phyloP scores from a whole-genome alignment of 2,797 vertebrate species.

The Gymnopithys bicolor region DNA sequence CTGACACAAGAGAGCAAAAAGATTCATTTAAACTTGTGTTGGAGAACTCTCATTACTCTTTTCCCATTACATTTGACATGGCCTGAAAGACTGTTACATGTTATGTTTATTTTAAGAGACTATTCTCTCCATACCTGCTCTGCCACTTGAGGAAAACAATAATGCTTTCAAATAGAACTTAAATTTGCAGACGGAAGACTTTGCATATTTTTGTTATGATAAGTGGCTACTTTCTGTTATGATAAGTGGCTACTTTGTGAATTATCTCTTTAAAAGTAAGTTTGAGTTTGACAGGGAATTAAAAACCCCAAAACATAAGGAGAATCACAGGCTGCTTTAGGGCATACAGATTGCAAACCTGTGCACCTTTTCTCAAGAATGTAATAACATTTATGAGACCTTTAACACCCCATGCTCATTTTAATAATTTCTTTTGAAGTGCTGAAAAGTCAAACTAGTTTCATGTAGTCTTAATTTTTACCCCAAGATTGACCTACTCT shows the following conservation, averaged over 20 bases:
- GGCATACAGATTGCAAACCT: not conserved
- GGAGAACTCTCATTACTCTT: conserved; percentile 68
- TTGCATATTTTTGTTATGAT: not conserved
- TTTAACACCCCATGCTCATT: not conserved
- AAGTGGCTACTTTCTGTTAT: not conserved
- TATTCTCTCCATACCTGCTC: conserved; percentile 61
- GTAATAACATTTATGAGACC: conserved; percentile 7
- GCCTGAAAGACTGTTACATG: conserved; percentile 62
- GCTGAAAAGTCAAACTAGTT: conserved; percentile 18
- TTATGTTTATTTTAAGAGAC: conserved; percentile 78
- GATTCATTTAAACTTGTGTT: conserved; percentile 73
- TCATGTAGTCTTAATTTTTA: conserved; percentile 5
- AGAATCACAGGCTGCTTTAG: not conserved
- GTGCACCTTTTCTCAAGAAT: conserved; percentile 19
- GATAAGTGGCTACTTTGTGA: not conserved
- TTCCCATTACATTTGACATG: conserved; percentile 70
- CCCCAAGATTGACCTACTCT: not conserved
- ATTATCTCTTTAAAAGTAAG: conserved; percentile 14
- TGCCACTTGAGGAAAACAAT: conserved; percentile 34
- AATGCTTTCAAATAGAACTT: conserved; percentile 30
- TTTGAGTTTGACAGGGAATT: not conserved
- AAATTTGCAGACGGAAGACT: conserved; percentile 14
- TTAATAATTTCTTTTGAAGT: conserved; percentile 33
- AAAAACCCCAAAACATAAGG: not conserved
- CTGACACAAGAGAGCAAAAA: conserved; percentile 52